Base-by-base conservation (phyloP, 2,113 vertebrate species). In the Cranoglanis bouderius region DNA sequence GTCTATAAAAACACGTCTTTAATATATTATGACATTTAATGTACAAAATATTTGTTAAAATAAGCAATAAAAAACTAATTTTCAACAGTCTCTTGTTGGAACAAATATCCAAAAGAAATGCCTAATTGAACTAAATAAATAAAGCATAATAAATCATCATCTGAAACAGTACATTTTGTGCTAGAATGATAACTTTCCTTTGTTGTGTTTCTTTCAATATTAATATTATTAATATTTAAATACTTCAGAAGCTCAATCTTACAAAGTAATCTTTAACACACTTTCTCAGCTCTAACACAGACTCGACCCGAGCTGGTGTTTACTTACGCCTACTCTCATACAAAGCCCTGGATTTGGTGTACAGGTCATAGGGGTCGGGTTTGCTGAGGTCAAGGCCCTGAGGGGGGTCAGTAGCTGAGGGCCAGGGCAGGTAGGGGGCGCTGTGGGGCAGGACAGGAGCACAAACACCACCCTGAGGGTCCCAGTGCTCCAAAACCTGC, bases 241-340 rank as follows among this genome's bases (percentile, higher is more conserved):
- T 51, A 5, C 8, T 81, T 32, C 49, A 18, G 16, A 21, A 19
- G 14, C 40, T 46, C 40, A 29, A 21, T 9, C 7, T 82, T 35
- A 18, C 16, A 51, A 32, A 51, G 29, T 18, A 80, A 46, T 4
- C 40, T n/a, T 4, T 10, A 43, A 77, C 9, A 82, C n/a, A 35
- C 29, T 35, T 55, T 55, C 51, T 12, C 40, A 46, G n/a, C 81
- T 55, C 19, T 43, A 29, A 61, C 21, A 61, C 57, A 83, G 5
- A 29, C 21, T 38, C 14, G 6, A 7, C 19, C 55, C 0, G 4
- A 40, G 10, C 53, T 40, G 83, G 61, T 32, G 40, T 67, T 94
- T 98, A 99, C 98, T 99, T 98, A 99, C 98, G 98, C 98, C 98
- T 98, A 98, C 97, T 99, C 96, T 99, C 98, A 98, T 97, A 99